A percentile compares a stretch with the other conserved stretches of the same genome.
phyloP scores from a whole-genome alignment of 1,140 invertebrate genomes.

The Drosophila repletoides region DNA sequence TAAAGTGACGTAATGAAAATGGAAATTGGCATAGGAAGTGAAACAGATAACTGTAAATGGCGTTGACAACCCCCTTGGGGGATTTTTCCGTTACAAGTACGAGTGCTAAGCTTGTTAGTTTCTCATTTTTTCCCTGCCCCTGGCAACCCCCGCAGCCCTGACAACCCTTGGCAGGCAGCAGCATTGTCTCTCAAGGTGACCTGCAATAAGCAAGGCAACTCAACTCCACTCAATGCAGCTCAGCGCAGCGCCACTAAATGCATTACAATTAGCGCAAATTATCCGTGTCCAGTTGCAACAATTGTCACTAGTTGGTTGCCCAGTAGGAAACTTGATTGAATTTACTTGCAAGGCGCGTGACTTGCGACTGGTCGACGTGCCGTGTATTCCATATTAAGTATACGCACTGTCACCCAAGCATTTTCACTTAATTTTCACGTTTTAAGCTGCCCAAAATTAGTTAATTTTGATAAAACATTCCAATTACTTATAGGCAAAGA shows the following conservation, averaged over 20 bases:
- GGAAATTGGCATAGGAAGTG: constrained; percentile 52
- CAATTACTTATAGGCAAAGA: no score
- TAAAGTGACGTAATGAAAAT: constrained; percentile 60
- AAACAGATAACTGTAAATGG: constrained; percentile 41
- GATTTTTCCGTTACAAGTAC: neutral
- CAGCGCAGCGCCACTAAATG: constrained; percentile 43
- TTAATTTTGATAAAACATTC: no score
- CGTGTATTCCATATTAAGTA: constrained; percentile 45
- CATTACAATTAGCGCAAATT: constrained; percentile 75
- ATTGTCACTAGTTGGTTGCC: constrained; percentile 50
- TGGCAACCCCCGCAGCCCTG: neutral
- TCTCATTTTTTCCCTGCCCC: constrained; percentile 3
- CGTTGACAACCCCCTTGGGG: constrained; percentile 17
- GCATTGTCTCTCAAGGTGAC: constrained; percentile 33
- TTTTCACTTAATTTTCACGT: neutral
- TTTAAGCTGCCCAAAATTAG: no score
- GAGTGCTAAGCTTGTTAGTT: constrained; percentile 33
- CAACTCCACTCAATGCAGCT: constrained; percentile 13
- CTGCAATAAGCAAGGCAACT: constrained; percentile 1
- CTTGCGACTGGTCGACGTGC: constrained; percentile 45
- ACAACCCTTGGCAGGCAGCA: no score
- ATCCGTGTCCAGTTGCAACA: constrained; percentile 58
- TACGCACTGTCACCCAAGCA: constrained; percentile 21
- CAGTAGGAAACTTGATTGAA: constrained; percentile 66
- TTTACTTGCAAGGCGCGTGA: constrained; percentile 68